Conservation (phyloP, 2,797 vertebrate species). For the Gobio occitaniae region DNA sequence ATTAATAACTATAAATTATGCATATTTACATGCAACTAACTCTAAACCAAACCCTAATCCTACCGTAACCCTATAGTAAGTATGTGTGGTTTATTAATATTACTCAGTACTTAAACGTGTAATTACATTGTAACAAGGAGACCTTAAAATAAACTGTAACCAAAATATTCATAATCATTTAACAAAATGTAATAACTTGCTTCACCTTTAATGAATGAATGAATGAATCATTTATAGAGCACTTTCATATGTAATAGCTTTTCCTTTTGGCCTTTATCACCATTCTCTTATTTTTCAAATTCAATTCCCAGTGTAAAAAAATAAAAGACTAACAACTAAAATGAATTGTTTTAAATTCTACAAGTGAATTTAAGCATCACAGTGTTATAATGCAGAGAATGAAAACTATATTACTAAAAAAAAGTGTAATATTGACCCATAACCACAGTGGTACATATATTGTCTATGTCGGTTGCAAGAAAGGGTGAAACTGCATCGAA, state of each 20-base stretch:
- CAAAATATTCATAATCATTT: background rate
- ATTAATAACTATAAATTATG: background rate
- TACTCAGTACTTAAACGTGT: background rate
- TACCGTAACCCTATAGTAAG: background rate
- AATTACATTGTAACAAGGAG: background rate
- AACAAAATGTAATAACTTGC: background rate
- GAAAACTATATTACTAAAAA: background rate
- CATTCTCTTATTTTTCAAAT: background rate
- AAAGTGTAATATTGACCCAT: background rate
- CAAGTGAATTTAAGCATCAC: background rate
- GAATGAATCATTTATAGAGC: too few species aligned
- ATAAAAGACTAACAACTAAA: background rate
- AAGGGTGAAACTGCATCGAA: too few species aligned
- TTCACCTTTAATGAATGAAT: too few species aligned
- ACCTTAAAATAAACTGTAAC: background rate
- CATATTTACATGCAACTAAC: background rate
- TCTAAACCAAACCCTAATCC: background rate
- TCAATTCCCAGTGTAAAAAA: background rate
- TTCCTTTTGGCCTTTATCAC: background rate
- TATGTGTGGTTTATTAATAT: background rate
- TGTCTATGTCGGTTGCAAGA: too few species aligned
- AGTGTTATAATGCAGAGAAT: background rate
- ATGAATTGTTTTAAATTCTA: background rate
- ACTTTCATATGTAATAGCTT: background rate
- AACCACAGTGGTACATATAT: too few species aligned